A percentile compares a stretch with the other conserved stretches of the same genome.
Conservation (phyloP, 2,113 vertebrate genomes). For the Mormoops blainvillei region DNA sequence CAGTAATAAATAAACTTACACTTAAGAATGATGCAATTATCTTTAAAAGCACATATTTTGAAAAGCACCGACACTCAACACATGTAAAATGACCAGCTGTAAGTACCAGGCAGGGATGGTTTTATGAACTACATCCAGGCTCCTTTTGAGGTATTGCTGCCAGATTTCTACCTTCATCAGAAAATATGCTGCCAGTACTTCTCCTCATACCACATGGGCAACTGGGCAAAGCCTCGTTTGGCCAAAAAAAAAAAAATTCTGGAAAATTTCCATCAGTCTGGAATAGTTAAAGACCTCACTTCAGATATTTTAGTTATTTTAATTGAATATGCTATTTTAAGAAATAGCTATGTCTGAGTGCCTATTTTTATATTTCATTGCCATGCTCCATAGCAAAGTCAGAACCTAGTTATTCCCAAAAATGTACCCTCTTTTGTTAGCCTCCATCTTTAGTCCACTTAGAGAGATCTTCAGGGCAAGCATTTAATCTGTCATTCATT, state of each 20-base stretch:
- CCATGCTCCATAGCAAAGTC: background rate
- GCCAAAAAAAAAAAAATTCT: background rate
- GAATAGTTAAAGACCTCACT: background rate
- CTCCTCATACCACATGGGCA: background rate
- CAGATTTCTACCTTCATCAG: constrained; percentile 18
- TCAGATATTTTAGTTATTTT: constrained; percentile 26
- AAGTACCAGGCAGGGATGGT: background rate
- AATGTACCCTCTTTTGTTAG: background rate
- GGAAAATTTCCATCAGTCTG: background rate
- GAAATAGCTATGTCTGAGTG: background rate
- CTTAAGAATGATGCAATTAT: background rate
- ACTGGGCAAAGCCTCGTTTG: background rate
- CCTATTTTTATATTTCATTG: background rate
- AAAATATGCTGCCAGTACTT: background rate
- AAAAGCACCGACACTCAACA: background rate
- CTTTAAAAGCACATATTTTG: background rate
- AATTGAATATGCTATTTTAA: background rate
- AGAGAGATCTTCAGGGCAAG: background rate
- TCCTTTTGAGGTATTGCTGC: background rate
- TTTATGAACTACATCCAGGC: background rate
- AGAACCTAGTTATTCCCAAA: background rate
- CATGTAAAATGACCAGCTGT: background rate
- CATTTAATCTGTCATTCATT: background rate
- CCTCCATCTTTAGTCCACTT: background rate
- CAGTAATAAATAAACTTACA: background rate